These are phyloP conservation scores for Oncorhynchus keta DNA, from an alignment of 2,113 vertebrate species.

Conservation along the genomic window DNA sequence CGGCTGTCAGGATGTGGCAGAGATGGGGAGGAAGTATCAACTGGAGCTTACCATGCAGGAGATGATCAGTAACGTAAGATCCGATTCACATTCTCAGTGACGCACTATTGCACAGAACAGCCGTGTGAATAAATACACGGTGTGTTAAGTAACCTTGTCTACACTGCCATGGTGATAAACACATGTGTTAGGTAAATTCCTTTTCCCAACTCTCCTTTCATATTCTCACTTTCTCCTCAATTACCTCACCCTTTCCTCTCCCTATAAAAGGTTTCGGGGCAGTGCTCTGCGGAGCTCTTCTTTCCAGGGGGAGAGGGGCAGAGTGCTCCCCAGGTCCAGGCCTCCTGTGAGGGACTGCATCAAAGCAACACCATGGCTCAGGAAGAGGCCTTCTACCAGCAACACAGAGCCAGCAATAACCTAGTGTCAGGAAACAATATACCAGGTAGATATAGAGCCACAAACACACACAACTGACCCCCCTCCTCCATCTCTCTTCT, in stretches of 20 bases:
- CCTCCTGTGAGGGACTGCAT: slow-evolving; percentile 69
- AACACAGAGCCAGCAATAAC: slow-evolving; percentile 64
- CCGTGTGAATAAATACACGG: neutral
- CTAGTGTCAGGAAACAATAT: slow-evolving; percentile 75
- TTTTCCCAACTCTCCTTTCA: neutral
- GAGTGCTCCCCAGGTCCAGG: slow-evolving; percentile 74
- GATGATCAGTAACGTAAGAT: slow-evolving; percentile 75
- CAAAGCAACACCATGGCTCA: slow-evolving; percentile 67
- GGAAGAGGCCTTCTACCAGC: slow-evolving; percentile 80
- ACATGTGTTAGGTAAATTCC: no score
- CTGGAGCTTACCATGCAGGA: slow-evolving; percentile 84
- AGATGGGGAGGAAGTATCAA: slow-evolving; percentile 78
- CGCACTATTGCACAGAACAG: neutral
- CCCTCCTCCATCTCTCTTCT: no score
- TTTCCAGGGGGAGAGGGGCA: slow-evolving; percentile 64
- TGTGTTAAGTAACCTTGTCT: neutral
- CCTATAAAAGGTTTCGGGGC: slow-evolving; percentile 41
- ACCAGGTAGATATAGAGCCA: slow-evolving; percentile 76
- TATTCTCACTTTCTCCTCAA: neutral
- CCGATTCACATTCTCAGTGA: neutral
- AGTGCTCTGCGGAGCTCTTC: slow-evolving; percentile 82
- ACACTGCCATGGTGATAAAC: no score
- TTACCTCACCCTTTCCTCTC: neutral
- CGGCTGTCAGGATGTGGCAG: slow-evolving; percentile 73
- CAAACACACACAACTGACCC: neutral